Percentiles rank a stretch among this genome's conserved stretches.
These are phyloP conservation scores for Clamator glandarius DNA, from an alignment of 2,797 vertebrate species.

Conservation along the genomic window DNA sequence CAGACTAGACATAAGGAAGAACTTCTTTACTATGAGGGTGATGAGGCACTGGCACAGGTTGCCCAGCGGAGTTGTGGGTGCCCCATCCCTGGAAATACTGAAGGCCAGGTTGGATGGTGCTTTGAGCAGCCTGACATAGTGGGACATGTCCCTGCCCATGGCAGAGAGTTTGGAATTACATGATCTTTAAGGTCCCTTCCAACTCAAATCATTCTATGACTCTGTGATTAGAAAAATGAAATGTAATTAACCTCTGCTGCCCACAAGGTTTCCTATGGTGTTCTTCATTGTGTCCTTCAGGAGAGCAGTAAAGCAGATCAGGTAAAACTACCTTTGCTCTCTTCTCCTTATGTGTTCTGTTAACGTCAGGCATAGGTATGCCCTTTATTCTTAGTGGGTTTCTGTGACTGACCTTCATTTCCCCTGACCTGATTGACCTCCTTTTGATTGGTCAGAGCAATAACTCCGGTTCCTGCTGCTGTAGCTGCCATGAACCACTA, in stretches of 20 bases:
- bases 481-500: neutral
- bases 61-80: no score
- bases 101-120: no score
- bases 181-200: no score
- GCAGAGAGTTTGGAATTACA: no score
- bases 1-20: no score
- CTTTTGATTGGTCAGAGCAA: neutral
- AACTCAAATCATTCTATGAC: no score
- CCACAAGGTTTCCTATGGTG: neutral
- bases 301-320: neutral
- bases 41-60: no score
- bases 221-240: neutral
- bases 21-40: no score
- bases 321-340: neutral
- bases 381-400: neutral
- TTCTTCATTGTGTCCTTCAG: neutral
- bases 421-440: neutral
- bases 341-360: neutral
- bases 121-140: no score
- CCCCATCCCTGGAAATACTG: no score
- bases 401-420: neutral
- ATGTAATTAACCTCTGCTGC: neutral
- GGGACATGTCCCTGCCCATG: no score
- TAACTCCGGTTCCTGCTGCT: neutral
- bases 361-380: neutral